Evolutionary conservation across 2,888 invertebrate species (phyloP).

Genomic region (Ypsolopha scabrella): DNA sequence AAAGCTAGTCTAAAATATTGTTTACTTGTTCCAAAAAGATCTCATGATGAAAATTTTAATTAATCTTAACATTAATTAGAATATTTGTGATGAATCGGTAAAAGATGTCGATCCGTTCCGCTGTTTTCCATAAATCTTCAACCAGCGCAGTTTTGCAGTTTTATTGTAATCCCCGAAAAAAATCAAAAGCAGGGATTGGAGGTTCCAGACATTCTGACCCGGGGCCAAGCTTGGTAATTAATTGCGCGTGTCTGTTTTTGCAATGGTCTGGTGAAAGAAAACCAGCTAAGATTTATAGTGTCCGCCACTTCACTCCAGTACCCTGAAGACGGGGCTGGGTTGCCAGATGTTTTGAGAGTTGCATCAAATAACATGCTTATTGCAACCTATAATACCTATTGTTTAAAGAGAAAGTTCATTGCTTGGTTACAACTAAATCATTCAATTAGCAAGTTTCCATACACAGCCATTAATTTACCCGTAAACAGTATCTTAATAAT

Average conservation of each 20-base stretch:
- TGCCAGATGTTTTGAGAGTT: no score
- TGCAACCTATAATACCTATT: no score
- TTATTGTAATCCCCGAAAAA: slow-evolving; percentile 37
- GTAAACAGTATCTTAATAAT: no score
- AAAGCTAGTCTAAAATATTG: no score
- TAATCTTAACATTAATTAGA: neutral
- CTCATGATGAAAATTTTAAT: no score
- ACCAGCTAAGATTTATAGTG: slow-evolving; percentile 60
- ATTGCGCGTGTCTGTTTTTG: slow-evolving; percentile 59
- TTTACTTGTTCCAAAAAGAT: no score
- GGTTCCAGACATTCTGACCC: slow-evolving; percentile 40
- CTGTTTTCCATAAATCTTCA: slow-evolving; percentile 24
- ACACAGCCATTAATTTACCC: no score
- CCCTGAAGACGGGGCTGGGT: slow-evolving; percentile 6
- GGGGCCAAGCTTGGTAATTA: slow-evolving; percentile 48
- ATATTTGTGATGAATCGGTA: neutral
- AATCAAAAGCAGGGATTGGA: slow-evolving; percentile 57
- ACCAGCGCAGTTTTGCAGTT: slow-evolving; percentile 28
- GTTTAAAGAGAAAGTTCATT: no score
- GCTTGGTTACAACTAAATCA: no score
- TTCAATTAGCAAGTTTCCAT: no score
- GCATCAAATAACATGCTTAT: no score
- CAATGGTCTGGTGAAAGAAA: slow-evolving; percentile 45
- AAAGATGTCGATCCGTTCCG: slow-evolving; percentile 5
- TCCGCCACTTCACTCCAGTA: slow-evolving; percentile 38